A percentile compares a stretch with the other conserved stretches of the same genome.
Conservation (phyloP, 2,888 invertebrate species). For the Ametastegia equiseti region DNA sequence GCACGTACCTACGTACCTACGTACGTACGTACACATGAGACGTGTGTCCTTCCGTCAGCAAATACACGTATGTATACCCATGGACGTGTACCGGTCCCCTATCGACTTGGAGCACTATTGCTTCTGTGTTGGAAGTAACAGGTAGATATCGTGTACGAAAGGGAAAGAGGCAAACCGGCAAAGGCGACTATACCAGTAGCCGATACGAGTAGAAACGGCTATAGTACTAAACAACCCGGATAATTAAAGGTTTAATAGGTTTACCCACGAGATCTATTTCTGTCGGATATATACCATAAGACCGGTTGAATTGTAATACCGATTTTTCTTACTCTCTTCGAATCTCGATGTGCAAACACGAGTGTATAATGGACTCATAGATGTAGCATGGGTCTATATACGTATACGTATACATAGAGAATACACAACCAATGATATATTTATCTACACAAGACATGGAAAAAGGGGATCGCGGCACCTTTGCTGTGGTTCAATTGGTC, state of each 20-base stretch:
- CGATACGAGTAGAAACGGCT: background rate
- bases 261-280: constrained; percentile 47
- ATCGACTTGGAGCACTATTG: background rate
- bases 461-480: constrained; percentile 16
- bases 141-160: constrained; percentile 24
- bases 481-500: constrained; percentile 36
- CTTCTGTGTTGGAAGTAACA: constrained; percentile 37
- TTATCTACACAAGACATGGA: background rate
- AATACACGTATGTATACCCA: background rate
- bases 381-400: background rate
- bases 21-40: background rate
- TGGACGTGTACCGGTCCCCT: background rate
- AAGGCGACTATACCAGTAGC: background rate
- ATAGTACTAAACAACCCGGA: constrained; percentile 39
- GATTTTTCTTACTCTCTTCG: background rate
- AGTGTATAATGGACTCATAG: background rate
- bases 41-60: constrained; percentile 21
- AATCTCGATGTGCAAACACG: background rate
- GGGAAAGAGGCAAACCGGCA: constrained; percentile 22
- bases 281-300: constrained; percentile 23
- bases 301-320: constrained; percentile 13
- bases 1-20: background rate
- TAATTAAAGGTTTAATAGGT: constrained; percentile 51
- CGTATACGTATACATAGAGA: too few relatives aligned
- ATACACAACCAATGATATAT: constrained; percentile 11